A percentile compares a stretch with the other conserved stretches of the same genome.
phyloP scores from a whole-genome alignment of 2,888 invertebrate species.

The Lepidochitona cinerea region DNA sequence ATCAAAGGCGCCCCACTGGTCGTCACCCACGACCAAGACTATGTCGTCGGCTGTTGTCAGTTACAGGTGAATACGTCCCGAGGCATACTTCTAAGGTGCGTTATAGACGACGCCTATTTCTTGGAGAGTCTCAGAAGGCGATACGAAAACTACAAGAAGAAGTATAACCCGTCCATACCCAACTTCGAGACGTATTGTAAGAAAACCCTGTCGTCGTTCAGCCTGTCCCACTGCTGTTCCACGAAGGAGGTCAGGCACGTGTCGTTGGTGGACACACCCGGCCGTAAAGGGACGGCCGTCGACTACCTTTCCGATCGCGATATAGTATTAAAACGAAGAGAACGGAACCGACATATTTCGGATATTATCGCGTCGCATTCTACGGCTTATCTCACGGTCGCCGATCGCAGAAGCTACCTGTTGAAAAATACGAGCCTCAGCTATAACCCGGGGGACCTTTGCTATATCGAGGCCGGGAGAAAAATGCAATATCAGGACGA shows the following conservation, averaged over 20 bases:
- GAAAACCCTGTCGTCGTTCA: not conserved
- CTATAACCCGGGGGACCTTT: not conserved
- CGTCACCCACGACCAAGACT: not conserved
- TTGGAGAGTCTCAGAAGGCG: not conserved
- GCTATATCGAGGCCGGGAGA: not conserved
- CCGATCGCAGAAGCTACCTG: not conserved
- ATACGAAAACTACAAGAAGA: not conserved
- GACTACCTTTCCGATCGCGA: not conserved
- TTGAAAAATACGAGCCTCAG: not conserved
- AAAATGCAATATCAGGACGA: not conserved
- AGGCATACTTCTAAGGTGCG: not conserved
- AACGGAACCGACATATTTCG: not conserved
- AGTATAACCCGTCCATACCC: not conserved
- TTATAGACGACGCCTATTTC: not conserved
- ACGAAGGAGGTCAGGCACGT: not conserved
- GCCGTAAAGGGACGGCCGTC: not conserved
- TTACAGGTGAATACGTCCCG: not conserved
- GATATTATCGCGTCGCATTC: not conserved
- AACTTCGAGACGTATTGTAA: not conserved
- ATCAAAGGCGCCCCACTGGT: not conserved
- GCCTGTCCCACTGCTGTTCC: not conserved
- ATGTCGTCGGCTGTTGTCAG: not conserved
- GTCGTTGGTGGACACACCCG: not conserved
- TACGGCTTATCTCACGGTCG: not conserved
- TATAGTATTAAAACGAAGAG: not conserved